Evolutionary conservation across 92 coral and sea anemone species (phyloP), one percentile per base, ranked within the genome.

Genomic region (Porites rus): DNA sequence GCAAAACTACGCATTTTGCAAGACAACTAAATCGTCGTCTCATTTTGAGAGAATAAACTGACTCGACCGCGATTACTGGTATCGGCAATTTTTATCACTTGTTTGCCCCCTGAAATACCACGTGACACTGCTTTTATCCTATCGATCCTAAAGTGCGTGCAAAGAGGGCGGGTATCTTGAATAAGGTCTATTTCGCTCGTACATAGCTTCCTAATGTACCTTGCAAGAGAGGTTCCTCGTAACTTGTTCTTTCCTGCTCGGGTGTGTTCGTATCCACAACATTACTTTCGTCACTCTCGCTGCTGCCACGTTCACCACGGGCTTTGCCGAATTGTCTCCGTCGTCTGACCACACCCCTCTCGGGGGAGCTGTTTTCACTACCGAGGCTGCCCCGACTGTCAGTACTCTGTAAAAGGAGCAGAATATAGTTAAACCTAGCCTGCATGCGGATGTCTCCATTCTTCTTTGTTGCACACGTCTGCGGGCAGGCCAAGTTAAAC

Each of bases 311-410:
- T 14, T 54, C 6, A 76, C 65, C 77, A 8, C 71, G 64, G 5
- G 68, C 38, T 56, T 65, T 69, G n/a, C 64, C 18, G 65, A 52
- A 51, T 16, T 62, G 4, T 24, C 64, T 81, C 51, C 76, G 60
- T 22, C 87, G 46, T 76, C 82, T 72, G 62, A 43, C 62, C 53
- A 70, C 69, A 75, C 76, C 82, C 87, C 59, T 78, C 74, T 78
- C 84, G 50, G 87, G 92, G 10, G 92, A 51, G 43, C 92, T 89
- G 73, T 89, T 83, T 19, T 94, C 98, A 78, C 93, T 94, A 13
- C 84, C 96, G 17, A 51, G 89, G 61, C 93, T 94, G 17, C 91
- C 96, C 13, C 59, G 93, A 59, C 98, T 92, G 83, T 93, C 98
- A n/a, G 98, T 75, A 85, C 96, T 92, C 88, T 90, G 56, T 38